Conservation (phyloP, 2,113 vertebrate genomes). For the rat (Rattus norvegicus) region DNA sequence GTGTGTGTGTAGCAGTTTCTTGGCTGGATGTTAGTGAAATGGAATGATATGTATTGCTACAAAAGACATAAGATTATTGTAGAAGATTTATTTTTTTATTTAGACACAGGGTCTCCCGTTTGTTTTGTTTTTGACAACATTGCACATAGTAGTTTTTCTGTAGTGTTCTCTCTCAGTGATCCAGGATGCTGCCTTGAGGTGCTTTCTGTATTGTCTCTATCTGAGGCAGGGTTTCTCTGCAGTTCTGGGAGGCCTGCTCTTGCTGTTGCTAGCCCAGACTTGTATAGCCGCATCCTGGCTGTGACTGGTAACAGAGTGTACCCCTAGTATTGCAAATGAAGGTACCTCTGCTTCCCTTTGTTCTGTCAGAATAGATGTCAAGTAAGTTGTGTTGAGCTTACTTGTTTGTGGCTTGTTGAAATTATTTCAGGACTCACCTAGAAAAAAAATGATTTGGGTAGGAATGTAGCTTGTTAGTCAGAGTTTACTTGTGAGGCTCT, state of each 20-base stretch:
- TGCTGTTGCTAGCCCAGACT: background rate
- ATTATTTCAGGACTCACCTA: constrained; percentile 17
- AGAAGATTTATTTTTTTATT: background rate
- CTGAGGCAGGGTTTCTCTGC: background rate
- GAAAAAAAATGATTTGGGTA: background rate
- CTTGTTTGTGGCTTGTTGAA: background rate
- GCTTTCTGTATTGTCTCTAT: background rate
- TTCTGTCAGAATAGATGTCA: background rate
- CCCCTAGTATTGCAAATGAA: background rate
- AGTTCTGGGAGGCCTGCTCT: background rate
- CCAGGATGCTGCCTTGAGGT: background rate
- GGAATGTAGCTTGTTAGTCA: background rate
- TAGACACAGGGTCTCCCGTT: background rate
- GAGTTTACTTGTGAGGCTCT: background rate
- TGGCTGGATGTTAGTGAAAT: background rate
- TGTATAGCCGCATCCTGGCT: background rate
- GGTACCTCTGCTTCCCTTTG: background rate
- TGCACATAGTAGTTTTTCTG: background rate
- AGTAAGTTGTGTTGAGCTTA: background rate
- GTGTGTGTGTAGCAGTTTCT: background rate
- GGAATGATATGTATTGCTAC: background rate
- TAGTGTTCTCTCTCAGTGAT: background rate
- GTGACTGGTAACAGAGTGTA: background rate
- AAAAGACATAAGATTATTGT: background rate
- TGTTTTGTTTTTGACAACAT: background rate